Conservation (phyloP, 2,888 invertebrate species). For the Trachelus iudaicus region DNA sequence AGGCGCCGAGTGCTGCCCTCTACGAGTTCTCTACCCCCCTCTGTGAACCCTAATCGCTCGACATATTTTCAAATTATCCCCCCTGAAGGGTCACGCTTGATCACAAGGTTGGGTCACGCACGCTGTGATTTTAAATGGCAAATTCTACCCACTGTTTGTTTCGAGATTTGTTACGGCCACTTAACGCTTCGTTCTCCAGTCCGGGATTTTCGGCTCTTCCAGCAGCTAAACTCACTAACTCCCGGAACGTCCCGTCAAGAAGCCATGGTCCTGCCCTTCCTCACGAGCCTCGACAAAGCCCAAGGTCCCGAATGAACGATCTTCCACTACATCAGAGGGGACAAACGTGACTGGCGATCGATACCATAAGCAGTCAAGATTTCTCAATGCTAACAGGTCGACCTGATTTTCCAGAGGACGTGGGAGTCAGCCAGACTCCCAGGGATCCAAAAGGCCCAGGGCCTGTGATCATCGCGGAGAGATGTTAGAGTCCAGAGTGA, state of each 20-base stretch:
- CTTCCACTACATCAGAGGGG: too few relatives aligned
- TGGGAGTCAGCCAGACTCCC: neutral
- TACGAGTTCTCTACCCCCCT: constrained; percentile 18
- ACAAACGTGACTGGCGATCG: too few relatives aligned
- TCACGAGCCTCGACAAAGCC: too few relatives aligned
- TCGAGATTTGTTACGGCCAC: constrained; percentile 51
- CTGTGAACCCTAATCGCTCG: constrained; percentile 45
- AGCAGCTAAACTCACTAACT: too few relatives aligned
- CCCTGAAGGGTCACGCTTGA: constrained; percentile 14
- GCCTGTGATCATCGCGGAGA: too few relatives aligned
- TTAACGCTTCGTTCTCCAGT: neutral
- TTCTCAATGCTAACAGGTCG: too few relatives aligned
- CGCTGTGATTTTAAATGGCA: constrained; percentile 60
- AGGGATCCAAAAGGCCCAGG: neutral
- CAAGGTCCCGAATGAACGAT: too few relatives aligned
- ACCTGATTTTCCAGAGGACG: too few relatives aligned
- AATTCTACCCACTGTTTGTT: constrained; percentile 45
- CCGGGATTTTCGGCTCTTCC: neutral
- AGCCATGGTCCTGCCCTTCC: too few relatives aligned
- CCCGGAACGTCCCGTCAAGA: too few relatives aligned
- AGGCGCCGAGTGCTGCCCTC: constrained; percentile 15
- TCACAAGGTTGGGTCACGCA: constrained; percentile 21
- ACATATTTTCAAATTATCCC: constrained; percentile 54
- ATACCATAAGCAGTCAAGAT: too few relatives aligned
- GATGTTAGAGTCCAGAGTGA: too few relatives aligned